Evolutionary conservation across 1,140 invertebrate species (phyloP).

Genomic region (Bicyclus anynana): DNA sequence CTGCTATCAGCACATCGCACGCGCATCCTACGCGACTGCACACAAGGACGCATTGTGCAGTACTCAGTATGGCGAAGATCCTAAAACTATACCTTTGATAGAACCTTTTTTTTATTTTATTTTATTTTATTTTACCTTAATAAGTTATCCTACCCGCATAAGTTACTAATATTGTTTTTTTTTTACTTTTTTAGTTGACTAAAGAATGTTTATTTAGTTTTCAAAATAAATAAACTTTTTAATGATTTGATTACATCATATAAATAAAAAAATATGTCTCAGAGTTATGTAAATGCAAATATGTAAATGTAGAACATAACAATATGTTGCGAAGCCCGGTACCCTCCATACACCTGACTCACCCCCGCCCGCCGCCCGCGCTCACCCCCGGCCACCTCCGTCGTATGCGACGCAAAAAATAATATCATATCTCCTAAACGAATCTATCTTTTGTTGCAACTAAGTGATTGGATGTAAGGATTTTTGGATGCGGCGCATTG

Average conservation of each 20-base stretch:
- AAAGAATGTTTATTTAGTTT: too few species aligned
- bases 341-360: neutral
- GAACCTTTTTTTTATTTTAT: too few species aligned
- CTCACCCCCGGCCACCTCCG: conserved; percentile 15
- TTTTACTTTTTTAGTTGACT: too few species aligned
- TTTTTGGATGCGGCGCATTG: conserved; percentile 23
- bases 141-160: too few species aligned
- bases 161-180: too few species aligned
- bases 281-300: too few species aligned
- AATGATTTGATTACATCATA: too few species aligned
- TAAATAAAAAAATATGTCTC: too few species aligned
- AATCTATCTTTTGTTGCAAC: conserved; percentile 52
- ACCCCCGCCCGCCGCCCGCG: neutral
- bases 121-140: too few species aligned
- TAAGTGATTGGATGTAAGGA: conserved; percentile 16
- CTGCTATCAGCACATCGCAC: conserved; percentile 18
- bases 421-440: conserved; percentile 62
- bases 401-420: conserved; percentile 40
- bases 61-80: too few species aligned
- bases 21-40: neutral
- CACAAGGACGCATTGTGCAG: neutral
- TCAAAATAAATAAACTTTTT: too few species aligned
- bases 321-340: neutral
- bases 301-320: neutral
- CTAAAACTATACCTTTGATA: too few species aligned